These are phyloP conservation scores for Tiliacea citrago DNA, from an alignment of 2,888 invertebrate genomes.

Conservation along the genomic window DNA sequence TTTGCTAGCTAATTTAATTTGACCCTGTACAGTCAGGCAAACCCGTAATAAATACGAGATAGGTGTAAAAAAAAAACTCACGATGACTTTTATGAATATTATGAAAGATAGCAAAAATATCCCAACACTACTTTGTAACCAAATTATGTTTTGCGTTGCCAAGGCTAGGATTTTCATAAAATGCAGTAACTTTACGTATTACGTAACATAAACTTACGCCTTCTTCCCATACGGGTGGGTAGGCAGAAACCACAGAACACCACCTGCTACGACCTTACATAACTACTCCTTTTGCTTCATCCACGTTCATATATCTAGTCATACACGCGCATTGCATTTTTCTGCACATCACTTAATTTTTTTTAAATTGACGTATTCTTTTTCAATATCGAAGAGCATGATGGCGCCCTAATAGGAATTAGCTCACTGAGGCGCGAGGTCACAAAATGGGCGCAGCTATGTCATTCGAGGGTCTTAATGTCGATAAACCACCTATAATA, in stretches of 20 bases:
- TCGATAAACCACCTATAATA: constrained; percentile 36
- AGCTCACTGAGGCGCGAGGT: constrained; percentile 54
- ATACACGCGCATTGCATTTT: too few species aligned
- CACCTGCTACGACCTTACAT: background rate
- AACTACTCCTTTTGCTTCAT: background rate
- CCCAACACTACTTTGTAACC: background rate
- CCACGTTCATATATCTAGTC: too few species aligned
- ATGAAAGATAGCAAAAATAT: background rate
- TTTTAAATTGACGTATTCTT: background rate
- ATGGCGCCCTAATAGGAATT: constrained; percentile 28
- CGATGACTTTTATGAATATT: constrained; percentile 3
- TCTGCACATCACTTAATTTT: background rate
- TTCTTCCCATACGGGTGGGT: background rate
- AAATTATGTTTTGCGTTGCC: background rate
- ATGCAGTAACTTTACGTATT: background rate
- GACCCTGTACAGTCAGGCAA: background rate
- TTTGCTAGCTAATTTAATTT: too few species aligned
- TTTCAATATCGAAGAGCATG: constrained; percentile 5
- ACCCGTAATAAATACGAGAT: background rate
- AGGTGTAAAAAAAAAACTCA: background rate
- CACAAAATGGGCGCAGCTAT: constrained; percentile 46
- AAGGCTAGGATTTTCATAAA: background rate
- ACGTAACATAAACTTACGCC: background rate
- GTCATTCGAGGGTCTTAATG: constrained; percentile 33
- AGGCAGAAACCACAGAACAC: background rate